These are phyloP conservation scores for Drosophila anceps DNA, from an alignment of 2,888 invertebrate genomes.

Conservation along the genomic window DNA sequence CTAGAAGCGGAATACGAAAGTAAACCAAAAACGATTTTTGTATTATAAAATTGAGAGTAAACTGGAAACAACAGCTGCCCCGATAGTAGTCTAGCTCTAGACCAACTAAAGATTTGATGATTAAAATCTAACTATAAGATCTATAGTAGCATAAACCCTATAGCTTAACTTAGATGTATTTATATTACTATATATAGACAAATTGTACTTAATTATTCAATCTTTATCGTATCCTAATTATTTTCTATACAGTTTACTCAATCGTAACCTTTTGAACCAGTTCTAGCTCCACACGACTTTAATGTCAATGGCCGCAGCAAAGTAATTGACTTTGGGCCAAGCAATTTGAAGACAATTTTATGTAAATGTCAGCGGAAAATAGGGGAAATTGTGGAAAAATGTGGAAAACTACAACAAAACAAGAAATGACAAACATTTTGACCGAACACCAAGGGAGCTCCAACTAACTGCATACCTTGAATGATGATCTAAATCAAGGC, in stretches of 20 bases:
- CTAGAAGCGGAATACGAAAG: neutral
- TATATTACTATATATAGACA: neutral
- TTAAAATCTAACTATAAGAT: no score
- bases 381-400: conserved; percentile 9
- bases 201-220: neutral
- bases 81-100: neutral
- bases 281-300: neutral
- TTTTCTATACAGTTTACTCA: neutral
- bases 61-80: neutral
- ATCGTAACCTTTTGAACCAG: neutral
- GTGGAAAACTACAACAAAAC: conserved; percentile 5
- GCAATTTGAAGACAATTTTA: conserved; percentile 5
- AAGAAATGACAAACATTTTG: conserved; percentile 7
- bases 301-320: neutral
- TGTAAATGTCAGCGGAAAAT: conserved; percentile 19
- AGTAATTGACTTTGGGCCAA: conserved; percentile 1
- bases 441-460: conserved; percentile 4
- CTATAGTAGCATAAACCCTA: neutral
- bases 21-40: neutral
- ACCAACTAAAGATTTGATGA: neutral
- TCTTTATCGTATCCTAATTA: neutral
- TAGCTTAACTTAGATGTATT: neutral
- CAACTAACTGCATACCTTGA: neutral
- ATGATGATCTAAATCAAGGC: neutral
- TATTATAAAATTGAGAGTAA: neutral